Evolutionary conservation across 1,140 invertebrate species (phyloP).

Genomic region (Drosophila gunungcola): DNA sequence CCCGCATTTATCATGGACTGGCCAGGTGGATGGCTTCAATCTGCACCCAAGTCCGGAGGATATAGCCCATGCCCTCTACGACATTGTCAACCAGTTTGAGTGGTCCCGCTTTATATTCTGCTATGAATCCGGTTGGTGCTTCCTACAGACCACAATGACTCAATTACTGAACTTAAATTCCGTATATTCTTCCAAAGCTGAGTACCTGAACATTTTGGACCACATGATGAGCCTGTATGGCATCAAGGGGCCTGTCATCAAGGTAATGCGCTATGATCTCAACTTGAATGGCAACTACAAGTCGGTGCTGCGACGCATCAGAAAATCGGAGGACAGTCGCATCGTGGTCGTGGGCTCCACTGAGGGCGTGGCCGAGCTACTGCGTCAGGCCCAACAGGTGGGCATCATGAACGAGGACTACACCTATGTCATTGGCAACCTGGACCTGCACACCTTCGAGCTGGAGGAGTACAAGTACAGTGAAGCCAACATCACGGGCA

Average conservation of each 20-base stretch:
- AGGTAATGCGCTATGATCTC: constrained; percentile 86
- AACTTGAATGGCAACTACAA: constrained; percentile 84
- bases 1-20: constrained; percentile 88
- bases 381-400: constrained; percentile 92
- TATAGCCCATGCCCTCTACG: constrained; percentile 90
- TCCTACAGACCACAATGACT: neutral
- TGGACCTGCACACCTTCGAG: constrained; percentile 93
- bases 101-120: constrained; percentile 95
- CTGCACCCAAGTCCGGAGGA: constrained; percentile 92
- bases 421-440: constrained; percentile 91
- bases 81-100: constrained; percentile 90
- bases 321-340: constrained; percentile 88
- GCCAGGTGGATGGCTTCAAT: constrained; percentile 89
- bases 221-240: constrained; percentile 90
- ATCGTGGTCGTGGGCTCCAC: constrained; percentile 92
- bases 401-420: constrained; percentile 92
- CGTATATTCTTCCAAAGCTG: constrained; percentile 58
- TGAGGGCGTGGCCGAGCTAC: constrained; percentile 87
- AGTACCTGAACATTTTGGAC: constrained; percentile 89
- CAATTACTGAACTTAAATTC: neutral
- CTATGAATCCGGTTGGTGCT: constrained; percentile 88
- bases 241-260: constrained; percentile 86
- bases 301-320: constrained; percentile 85
- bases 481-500: constrained; percentile 93
- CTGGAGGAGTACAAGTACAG: constrained; percentile 92